A percentile compares a stretch with the other conserved stretches of the same genome.
These are phyloP conservation scores for Andrena dorsata DNA, from an alignment of 2,888 invertebrate species.

Conservation along the genomic window DNA sequence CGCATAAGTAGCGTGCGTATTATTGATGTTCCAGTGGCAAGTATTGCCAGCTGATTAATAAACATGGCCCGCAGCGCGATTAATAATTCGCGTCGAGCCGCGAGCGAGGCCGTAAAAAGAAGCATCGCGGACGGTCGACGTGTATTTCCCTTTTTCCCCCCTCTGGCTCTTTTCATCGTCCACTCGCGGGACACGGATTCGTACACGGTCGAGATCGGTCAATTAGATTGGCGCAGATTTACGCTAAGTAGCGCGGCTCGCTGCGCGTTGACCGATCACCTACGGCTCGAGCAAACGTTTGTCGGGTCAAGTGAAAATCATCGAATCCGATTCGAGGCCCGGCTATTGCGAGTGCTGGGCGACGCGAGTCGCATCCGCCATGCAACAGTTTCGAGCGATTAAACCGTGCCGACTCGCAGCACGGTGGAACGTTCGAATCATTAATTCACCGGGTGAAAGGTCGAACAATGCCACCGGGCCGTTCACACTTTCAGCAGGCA, in stretches of 20 bases:
- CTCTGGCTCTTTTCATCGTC: not conserved
- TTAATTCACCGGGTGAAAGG: conserved; percentile 29
- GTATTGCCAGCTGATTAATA: conserved; percentile 55
- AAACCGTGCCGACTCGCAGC: conserved; percentile 21
- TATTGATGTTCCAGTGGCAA: conserved; percentile 50
- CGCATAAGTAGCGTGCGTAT: conserved; percentile 37
- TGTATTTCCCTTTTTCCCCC: not conserved
- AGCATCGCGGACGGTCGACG: conserved; percentile 17
- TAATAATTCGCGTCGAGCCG: conserved; percentile 35
- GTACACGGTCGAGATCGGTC: conserved; percentile 9
- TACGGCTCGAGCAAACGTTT: conserved; percentile 20
- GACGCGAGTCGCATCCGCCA: not conserved
- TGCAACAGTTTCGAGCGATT: conserved; percentile 47
- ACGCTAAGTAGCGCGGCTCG: conserved; percentile 23
- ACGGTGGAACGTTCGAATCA: conserved; percentile 23
- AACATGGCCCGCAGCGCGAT: conserved; percentile 38
- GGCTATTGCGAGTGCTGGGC: conserved; percentile 5
- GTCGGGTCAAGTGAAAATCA: conserved; percentile 34
- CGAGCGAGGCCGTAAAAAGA: not conserved
- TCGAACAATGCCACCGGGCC: conserved; percentile 15
- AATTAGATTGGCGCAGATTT: conserved; percentile 10
- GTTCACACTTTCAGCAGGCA: conserved; percentile 35
- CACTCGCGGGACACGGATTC: not conserved
- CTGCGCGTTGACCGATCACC: not conserved
- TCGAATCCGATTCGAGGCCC: conserved; percentile 16